Evolutionary conservation across 2,113 vertebrate species (phyloP), one percentile per base, ranked within the genome.

Genomic region (Dipodomys merriami): DNA sequence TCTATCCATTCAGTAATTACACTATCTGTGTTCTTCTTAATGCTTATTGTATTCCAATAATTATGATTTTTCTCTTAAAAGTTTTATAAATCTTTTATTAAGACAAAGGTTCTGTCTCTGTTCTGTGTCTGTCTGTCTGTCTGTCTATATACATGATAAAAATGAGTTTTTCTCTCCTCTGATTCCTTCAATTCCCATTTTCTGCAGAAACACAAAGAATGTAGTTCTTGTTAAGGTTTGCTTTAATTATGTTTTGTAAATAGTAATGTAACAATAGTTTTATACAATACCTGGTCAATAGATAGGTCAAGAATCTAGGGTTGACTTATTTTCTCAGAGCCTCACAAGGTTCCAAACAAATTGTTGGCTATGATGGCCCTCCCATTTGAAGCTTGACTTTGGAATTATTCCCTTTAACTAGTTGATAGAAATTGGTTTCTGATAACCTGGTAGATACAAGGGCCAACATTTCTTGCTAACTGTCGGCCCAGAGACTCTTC

Each of bases 341-440:
- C 16, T 81, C 29, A 25, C 9, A 68, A 57, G 23, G 0, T 10
- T 44, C 1, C 2, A 46, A 65, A 64, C n/a, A 62, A 12, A 2
- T 7, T n/a, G 2, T 10, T 13, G 20, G 0, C 10, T 72, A 57
- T 23, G 5, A n/a, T 27, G 1, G 4, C 20, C 53, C 6, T 78
- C 25, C 65, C 22, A 77, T 18, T 8, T 65, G n/a, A 82, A 3
- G 30, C 12, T 77, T 67, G 22, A n/a, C 16, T 49, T 33, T 30
- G 13, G 18, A 81, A 60, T 0, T 0, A 80, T 44, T 10, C 60
- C 8, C 64, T 69, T 76, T 9, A 13, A 95, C 80, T n/a, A 30
- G 2, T 33, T 77, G 44, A 10, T n/a, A 94, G 19, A n/a, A 77
- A 65, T 57, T 1, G 9, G 9, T 68, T 25, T 4, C 1, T 27